A percentile compares a stretch with the other conserved stretches of the same genome.
Conservation (phyloP, 2,113 vertebrate genomes). For the Calidris pygmaea region DNA sequence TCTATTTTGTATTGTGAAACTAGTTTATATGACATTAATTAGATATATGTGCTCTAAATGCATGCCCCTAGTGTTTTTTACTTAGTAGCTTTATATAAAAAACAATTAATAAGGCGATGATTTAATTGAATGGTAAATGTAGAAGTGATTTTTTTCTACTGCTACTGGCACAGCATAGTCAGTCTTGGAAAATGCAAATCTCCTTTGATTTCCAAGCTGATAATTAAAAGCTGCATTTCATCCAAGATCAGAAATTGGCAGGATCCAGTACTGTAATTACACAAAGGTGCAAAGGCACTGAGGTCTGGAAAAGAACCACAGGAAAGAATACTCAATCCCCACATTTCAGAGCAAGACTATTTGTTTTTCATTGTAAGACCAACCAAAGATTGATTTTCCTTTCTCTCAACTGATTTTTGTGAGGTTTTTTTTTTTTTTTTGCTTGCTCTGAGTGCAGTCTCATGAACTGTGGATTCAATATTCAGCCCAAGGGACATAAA, state of each 20-base stretch:
- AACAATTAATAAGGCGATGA: neutral
- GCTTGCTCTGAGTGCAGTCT: neutral
- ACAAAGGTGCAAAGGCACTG: neutral
- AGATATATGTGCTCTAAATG: neutral
- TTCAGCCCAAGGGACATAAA: neutral
- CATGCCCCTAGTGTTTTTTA: neutral
- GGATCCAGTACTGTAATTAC: neutral
- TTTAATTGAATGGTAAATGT: neutral
- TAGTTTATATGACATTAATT: neutral
- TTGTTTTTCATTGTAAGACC: neutral
- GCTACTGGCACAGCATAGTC: neutral
- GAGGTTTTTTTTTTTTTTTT: neutral
- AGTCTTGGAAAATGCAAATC: accelerated
- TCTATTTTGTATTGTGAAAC: neutral
- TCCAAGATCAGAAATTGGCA: neutral
- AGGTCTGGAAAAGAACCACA: neutral
- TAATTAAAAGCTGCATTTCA: neutral
- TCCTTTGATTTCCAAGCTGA: neutral
- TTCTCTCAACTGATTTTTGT: neutral
- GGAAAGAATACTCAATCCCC: neutral
- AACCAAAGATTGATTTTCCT: neutral
- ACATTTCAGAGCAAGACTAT: neutral
- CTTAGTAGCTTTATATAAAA: neutral
- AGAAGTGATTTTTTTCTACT: neutral
- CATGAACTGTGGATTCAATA: neutral